Conservation (phyloP, 1,140 invertebrate species). For the Armadillidium nasatum region DNA sequence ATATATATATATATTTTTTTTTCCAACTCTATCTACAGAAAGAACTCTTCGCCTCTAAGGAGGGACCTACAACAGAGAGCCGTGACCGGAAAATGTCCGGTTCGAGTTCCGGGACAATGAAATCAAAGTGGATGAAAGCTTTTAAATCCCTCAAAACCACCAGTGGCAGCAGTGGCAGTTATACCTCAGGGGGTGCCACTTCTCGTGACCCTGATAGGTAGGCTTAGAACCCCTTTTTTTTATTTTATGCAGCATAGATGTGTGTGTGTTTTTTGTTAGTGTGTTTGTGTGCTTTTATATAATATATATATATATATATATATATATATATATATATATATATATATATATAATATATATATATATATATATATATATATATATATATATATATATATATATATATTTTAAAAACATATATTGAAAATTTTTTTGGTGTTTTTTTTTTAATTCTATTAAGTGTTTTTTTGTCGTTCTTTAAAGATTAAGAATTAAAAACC, state of each 20-base stretch:
- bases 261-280: too few relatives aligned
- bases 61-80: slow-evolving; percentile 59
- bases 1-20: neutral
- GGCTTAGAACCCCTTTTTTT: neutral
- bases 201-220: slow-evolving; percentile 25
- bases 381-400: too few relatives aligned
- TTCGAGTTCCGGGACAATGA: slow-evolving; percentile 78
- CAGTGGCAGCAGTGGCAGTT: slow-evolving; percentile 58
- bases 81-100: slow-evolving; percentile 79
- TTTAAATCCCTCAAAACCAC: slow-evolving; percentile 86
- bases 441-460: too few relatives aligned
- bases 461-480: too few relatives aligned
- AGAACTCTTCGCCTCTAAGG: slow-evolving; percentile 76
- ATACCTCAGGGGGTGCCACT: slow-evolving; percentile 11
- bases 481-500: too few relatives aligned
- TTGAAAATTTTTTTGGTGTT: too few relatives aligned
- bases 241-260: neutral
- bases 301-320: too few relatives aligned
- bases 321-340: too few relatives aligned
- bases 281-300: too few relatives aligned
- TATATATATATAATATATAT: too few relatives aligned
- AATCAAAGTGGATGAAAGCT: slow-evolving; percentile 95
- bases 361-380: too few relatives aligned
- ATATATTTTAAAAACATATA: too few relatives aligned
- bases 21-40: slow-evolving; percentile 63